Percentiles rank a stretch among this genome's conserved stretches.
Conservation (phyloP, 2,113 vertebrate species). For the Centropus bengalensis region DNA sequence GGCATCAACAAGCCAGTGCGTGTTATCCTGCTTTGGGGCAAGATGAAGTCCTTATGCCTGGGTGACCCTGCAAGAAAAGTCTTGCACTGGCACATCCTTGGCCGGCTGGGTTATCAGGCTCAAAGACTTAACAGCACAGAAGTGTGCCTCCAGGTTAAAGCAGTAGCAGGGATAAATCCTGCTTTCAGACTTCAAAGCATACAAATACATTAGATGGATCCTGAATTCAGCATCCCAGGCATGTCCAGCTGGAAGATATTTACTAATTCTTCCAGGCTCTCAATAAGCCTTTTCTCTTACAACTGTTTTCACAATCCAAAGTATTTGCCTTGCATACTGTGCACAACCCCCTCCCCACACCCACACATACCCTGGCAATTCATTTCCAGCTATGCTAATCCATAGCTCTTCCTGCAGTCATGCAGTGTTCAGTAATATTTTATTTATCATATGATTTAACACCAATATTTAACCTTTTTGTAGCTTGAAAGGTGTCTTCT, state of each 20-base stretch:
- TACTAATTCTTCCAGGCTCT: neutral
- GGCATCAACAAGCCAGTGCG: neutral
- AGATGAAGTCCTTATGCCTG: rapidly evolving
- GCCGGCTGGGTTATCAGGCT: neutral
- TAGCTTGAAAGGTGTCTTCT: neutral
- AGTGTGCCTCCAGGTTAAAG: neutral
- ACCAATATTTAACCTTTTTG: slow-evolving; percentile 23
- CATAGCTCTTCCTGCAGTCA: neutral
- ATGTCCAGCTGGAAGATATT: neutral
- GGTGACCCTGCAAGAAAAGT: neutral
- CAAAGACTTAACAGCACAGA: neutral
- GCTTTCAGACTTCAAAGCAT: neutral
- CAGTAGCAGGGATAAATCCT: neutral
- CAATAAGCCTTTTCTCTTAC: neutral
- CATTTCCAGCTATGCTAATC: slow-evolving; percentile 8
- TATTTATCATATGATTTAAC: slow-evolving; percentile 7
- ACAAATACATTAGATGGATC: neutral
- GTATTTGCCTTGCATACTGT: neutral
- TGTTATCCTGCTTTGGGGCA: neutral
- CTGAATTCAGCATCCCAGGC: neutral
- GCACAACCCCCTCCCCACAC: neutral
- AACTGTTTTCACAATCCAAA: neutral
- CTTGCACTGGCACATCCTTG: neutral
- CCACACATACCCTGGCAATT: neutral
- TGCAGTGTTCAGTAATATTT: neutral